These are phyloP conservation scores for Mola mola DNA, from an alignment of 2,113 vertebrate species.

Conservation along the genomic window DNA sequence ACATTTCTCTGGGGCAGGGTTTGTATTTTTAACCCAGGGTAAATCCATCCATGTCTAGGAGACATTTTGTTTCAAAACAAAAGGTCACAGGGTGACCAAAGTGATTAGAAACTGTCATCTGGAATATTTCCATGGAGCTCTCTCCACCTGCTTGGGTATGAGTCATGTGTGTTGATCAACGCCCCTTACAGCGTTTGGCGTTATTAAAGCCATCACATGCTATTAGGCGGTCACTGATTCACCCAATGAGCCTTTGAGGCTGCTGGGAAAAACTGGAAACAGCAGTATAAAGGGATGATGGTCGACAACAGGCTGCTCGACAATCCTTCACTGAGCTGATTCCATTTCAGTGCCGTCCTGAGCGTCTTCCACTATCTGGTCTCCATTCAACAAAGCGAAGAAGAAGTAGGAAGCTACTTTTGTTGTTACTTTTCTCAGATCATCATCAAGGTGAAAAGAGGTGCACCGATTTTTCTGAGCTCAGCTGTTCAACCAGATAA, in stretches of 20 bases:
- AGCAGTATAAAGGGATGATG: constrained; percentile 39
- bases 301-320: constrained; percentile 37
- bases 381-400: constrained; percentile 26
- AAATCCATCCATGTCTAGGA: neutral
- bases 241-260: constrained; percentile 50
- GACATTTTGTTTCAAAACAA: neutral
- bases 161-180: constrained; percentile 68
- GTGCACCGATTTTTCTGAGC: neutral
- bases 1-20: no score
- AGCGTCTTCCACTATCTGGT: constrained; percentile 31
- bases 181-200: constrained; percentile 59
- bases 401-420: neutral
- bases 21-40: no score
- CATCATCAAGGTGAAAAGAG: constrained; percentile 8
- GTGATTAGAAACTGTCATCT: neutral
- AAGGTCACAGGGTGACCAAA: neutral
- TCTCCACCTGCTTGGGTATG: constrained; percentile 18
- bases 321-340: constrained; percentile 39
- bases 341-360: constrained; percentile 43
- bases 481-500: constrained; percentile 3
- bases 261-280: constrained; percentile 27
- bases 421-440: constrained; percentile 28
- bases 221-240: constrained; percentile 38
- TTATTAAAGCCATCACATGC: constrained; percentile 44
- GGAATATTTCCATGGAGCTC: constrained; percentile 2